Evolutionary conservation across 1,140 invertebrate species (phyloP).

Genomic region (Drosophila carrolli): DNA sequence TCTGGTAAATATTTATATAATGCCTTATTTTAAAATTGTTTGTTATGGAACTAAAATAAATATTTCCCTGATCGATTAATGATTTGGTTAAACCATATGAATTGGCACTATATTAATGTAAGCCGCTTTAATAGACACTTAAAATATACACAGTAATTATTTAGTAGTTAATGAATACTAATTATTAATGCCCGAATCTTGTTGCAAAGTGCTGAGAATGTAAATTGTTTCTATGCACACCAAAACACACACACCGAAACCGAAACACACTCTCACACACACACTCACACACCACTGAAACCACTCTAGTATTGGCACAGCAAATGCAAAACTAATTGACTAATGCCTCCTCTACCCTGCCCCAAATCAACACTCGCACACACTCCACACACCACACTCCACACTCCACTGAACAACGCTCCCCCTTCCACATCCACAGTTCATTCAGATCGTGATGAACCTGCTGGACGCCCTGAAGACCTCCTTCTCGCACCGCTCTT

Average conservation of each 20-base stretch:
- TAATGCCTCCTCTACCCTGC: conserved; percentile 61
- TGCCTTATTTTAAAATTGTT: no score
- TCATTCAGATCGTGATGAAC: conserved; percentile 95
- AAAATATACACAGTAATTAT: no score
- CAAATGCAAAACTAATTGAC: conserved; percentile 73
- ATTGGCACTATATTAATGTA: no score
- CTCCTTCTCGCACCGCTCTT: conserved; percentile 94
- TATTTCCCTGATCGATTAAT: no score
- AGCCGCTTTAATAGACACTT: no score
- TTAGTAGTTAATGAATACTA: not conserved
- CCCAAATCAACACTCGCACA: conserved; percentile 25
- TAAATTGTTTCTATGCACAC: conserved; percentile 57
- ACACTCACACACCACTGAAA: conserved; percentile 21
- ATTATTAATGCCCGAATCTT: conserved; percentile 23
- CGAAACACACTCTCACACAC: conserved; percentile 17
- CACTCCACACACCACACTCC: conserved; percentile 36
- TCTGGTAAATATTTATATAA: not conserved
- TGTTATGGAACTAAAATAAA: no score
- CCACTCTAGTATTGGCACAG: conserved; percentile 64
- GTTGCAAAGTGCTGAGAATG: conserved; percentile 60
- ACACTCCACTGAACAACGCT: conserved; percentile 57
- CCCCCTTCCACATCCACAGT: conserved; percentile 87
- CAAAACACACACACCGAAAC: conserved; percentile 39
- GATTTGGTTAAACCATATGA: no score
- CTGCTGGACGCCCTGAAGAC: conserved; percentile 95